Base-by-base conservation (phyloP, 2,888 invertebrate species). In the Metalampra italica region DNA sequence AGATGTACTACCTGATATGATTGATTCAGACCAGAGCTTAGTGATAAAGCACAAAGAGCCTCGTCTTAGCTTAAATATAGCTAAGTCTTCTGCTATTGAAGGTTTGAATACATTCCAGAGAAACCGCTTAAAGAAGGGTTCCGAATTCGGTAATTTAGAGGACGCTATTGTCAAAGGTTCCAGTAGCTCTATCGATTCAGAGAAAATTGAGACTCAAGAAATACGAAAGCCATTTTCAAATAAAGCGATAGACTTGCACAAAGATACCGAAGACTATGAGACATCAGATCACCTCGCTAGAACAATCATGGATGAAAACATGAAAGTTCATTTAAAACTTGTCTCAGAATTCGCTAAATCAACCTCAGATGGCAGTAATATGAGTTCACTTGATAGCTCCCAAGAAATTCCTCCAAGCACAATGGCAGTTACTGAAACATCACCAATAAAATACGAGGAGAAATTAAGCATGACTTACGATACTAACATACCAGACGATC, bases 81-180 rank as follows among this genome's bases (percentile, higher is more conserved):
- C 84, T 34, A 90, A 89, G 61, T 69, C 84, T 12, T 78, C 91
- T 7, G 91, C 91, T 32, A 82, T 94, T 56, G 93, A 94, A 68
- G 92, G 93, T 8, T 80, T 93, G 41, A 93, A 91, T 49, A 92
- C 93, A 5, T 93, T 94, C 70, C 93, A 93, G 62, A 87, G 91
- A 57, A 92, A 92, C 54, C 89, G 93, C 44, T 71, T 94, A 48
- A 94, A 94, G 72, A 94, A 94, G 66, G 94, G 91, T 0, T 93
- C 92, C 4, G 94, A 94, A 64, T 95, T 94, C 90, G 94, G 94
- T 2, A 94, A 93, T 55, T 82, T 95, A 56, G 94, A 94, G 74
- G 94, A 94, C 62, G 94, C 93, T n/a, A 92, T 94, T 29, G 91
- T 93, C 53, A 92, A 91, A 65, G 87, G 84, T 4, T 90, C 89